Evolutionary conservation across 2,888 invertebrate genomes (phyloP).

Genomic region (Rhagophthalmus giganteus): DNA sequence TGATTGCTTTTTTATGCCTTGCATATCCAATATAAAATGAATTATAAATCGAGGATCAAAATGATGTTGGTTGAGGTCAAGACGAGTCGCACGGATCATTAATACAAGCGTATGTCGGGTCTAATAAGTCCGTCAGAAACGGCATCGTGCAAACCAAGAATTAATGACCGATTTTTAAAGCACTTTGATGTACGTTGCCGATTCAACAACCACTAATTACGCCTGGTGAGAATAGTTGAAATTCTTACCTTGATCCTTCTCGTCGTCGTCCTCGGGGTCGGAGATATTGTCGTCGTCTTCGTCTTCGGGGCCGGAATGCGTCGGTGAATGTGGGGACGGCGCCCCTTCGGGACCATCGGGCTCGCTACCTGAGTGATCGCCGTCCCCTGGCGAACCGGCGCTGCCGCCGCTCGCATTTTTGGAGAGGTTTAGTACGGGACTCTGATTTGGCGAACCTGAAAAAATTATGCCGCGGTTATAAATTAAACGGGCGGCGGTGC

Average conservation of each 20-base stretch:
- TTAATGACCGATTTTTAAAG: constrained; percentile 35
- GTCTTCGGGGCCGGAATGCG: constrained; percentile 71
- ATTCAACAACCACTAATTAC: no score
- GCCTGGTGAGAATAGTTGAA: no score
- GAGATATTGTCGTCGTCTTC: constrained; percentile 86
- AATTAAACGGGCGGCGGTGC: constrained; percentile 10
- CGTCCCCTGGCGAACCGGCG: constrained; percentile 64
- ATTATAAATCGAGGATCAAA: constrained; percentile 21
- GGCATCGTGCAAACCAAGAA: constrained; percentile 25
- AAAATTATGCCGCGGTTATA: constrained; percentile 1
- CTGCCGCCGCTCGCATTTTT: constrained; percentile 84
- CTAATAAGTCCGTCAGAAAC: constrained; percentile 23
- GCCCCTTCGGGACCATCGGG: constrained; percentile 64
- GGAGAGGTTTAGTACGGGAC: constrained; percentile 89
- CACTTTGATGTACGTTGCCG: constrained; percentile 23
- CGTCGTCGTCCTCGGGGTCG: constrained; percentile 83
- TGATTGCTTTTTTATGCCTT: constrained; percentile 20
- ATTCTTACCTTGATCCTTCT: constrained; percentile 77
- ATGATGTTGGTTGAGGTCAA: constrained; percentile 25
- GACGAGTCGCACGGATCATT: constrained; percentile 28
- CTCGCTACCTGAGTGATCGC: constrained; percentile 67
- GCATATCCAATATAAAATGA: constrained; percentile 17
- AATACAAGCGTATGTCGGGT: constrained; percentile 25
- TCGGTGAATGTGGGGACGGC: constrained; percentile 62
- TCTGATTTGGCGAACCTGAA: constrained; percentile 80